Base-by-base conservation (phyloP, 2,888 invertebrate species). In the Amblyjoppa fuscipennis region DNA sequence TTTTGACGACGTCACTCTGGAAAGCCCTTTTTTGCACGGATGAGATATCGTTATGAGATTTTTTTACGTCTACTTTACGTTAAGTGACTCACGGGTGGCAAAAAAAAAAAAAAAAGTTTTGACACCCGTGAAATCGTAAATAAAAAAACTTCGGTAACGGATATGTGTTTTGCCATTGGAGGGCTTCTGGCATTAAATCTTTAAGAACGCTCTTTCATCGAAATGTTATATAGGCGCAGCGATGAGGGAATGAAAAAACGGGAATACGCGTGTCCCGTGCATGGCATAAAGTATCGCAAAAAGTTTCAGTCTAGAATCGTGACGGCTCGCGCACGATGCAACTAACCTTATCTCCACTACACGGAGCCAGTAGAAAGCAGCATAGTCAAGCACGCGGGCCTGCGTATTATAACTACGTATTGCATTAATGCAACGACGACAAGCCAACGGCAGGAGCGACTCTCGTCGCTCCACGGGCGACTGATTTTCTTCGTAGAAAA, bases 321-420 rank as follows among this genome's bases (percentile, higher is more conserved):
- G 66, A 56, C 49, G 80, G 25, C 61, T 79, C 69, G 68, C 71
- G 53, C 59, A 53, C 84, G 80, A 80, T 75, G 76, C 77, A 76
- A 84, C 80, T 84, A 76, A 81, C 80, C 76, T 77, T 11, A 84
- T 59, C 80, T 80, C 70, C 56, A 56, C n/a, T 74, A 49, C 76
- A 41, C 45, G 53, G 66, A 77, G 77, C 61, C 31, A 73, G 84
- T 85, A 85, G 84, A 85, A 85, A 85, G 84, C 84, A 81, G 81
- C 70, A 68, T 34, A 70, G 49, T 74, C 74, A 31, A 61, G 38
- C 84, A 75, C 74, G 38, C 53, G 28, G 61, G 9, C 56, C 41
- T 34, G 6, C 34, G 34, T 34, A 34, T 34, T 34, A 49, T 80
- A 81, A 84, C 76, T 76, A 84, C 76, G 76, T 85, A 85, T 85